Evolutionary conservation across 2,888 invertebrate species (phyloP).

Genomic region (Diarsia rubi): DNA sequence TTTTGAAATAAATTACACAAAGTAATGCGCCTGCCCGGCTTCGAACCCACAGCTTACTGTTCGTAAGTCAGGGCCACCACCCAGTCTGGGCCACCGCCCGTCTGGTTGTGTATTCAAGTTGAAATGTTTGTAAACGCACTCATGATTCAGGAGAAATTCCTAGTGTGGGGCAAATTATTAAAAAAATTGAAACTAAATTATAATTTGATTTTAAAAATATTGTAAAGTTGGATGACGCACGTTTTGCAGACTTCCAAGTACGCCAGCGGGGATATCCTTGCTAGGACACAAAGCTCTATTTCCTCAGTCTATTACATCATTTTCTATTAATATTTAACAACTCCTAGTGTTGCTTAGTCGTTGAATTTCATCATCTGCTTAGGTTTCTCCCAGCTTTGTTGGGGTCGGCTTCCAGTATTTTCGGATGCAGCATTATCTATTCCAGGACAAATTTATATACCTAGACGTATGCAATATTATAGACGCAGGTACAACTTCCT

Average conservation of each 20-base stretch:
- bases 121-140: too few relatives aligned
- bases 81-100: too few relatives aligned
- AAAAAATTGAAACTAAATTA: background rate
- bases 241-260: background rate
- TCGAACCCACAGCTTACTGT: too few relatives aligned
- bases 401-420: background rate
- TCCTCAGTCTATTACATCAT: background rate
- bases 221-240: slow-evolving; percentile 11
- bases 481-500: background rate
- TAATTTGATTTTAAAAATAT: background rate
- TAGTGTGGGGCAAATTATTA: too few relatives aligned
- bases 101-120: too few relatives aligned
- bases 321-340: slow-evolving; percentile 3
- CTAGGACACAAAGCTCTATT: background rate
- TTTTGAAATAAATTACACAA: too few relatives aligned
- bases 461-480: background rate
- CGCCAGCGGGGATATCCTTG: slow-evolving; percentile 17
- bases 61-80: too few relatives aligned
- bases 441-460: too few relatives aligned
- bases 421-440: background rate
- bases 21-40: too few relatives aligned
- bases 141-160: too few relatives aligned
- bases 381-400: background rate
- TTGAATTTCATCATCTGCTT: background rate
- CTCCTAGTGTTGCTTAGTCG: background rate